Conservation (phyloP, 2,113 vertebrate genomes). For the Herpetotheres cachinnans region DNA sequence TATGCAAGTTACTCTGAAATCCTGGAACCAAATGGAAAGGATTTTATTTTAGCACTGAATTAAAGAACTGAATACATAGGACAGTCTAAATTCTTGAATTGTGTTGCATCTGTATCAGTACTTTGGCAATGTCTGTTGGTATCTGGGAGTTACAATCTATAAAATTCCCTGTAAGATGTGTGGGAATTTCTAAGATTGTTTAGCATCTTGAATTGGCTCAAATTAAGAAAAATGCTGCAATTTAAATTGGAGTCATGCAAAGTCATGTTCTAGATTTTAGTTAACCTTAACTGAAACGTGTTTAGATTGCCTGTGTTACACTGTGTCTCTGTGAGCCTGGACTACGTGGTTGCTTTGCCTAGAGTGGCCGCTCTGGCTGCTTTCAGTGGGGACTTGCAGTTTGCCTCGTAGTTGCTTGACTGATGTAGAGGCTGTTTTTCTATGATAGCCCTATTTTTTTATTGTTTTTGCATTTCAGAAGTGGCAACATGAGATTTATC, state of each 20-base stretch:
- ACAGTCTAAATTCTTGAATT: background rate
- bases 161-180: background rate
- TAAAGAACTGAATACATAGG: background rate
- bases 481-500: background rate
- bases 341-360: background rate
- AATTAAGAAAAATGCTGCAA: background rate
- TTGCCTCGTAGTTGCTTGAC: background rate
- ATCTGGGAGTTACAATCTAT: background rate
- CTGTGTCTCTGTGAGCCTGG: background rate
- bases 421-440: background rate
- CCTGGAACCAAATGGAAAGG: background rate
- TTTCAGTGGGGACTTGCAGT: background rate
- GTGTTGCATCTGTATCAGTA: background rate
- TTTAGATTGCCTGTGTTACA: background rate
- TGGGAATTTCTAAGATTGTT: background rate
- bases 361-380: background rate
- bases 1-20: background rate
- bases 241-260: background rate
- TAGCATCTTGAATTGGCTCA: background rate
- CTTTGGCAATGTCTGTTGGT: background rate
- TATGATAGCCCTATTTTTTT: background rate
- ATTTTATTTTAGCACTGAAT: background rate
- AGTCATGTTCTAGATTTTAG: background rate
- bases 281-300: background rate
- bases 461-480: background rate